These are phyloP conservation scores for Chiropotes sagulatus DNA, from an alignment of 2,797 vertebrate species.

Conservation along the genomic window DNA sequence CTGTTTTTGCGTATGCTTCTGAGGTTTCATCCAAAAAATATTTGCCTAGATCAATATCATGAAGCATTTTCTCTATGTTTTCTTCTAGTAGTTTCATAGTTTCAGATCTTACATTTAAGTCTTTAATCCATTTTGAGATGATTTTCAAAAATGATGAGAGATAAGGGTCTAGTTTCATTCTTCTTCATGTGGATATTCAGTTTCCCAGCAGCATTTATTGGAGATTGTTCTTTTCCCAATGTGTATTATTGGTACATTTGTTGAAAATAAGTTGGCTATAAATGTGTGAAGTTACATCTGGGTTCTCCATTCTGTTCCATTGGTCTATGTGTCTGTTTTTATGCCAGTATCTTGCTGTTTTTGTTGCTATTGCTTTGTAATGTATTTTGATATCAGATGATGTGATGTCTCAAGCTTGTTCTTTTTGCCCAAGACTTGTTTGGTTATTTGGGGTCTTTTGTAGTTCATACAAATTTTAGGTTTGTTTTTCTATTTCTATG, in stretches of 20 bases:
- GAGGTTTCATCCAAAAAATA: not conserved
- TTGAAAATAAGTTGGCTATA: not conserved
- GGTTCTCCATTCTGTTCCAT: not conserved
- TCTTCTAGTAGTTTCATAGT: not conserved
- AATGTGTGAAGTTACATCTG: not conserved
- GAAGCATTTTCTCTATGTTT: not conserved
- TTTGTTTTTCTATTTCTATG: not conserved
- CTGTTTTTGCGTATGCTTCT: not conserved
- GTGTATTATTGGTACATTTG: not conserved
- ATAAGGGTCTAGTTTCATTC: not conserved
- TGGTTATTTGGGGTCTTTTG: not conserved
- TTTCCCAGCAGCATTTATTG: not conserved
- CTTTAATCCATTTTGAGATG: not conserved
- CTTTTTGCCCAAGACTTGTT: not conserved
- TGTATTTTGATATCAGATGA: not conserved
- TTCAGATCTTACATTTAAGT: not conserved
- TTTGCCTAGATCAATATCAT: not conserved
- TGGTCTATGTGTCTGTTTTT: not conserved
- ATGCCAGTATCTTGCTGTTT: not conserved
- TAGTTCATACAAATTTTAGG: not conserved
- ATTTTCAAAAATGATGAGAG: not conserved
- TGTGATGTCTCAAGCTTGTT: not conserved
- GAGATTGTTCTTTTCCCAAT: not conserved
- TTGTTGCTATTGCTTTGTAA: not conserved
- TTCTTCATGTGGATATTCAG: not conserved